phyloP scores from a whole-genome alignment of 2,888 invertebrate species.

The Himalopsyche kuldschensis region DNA sequence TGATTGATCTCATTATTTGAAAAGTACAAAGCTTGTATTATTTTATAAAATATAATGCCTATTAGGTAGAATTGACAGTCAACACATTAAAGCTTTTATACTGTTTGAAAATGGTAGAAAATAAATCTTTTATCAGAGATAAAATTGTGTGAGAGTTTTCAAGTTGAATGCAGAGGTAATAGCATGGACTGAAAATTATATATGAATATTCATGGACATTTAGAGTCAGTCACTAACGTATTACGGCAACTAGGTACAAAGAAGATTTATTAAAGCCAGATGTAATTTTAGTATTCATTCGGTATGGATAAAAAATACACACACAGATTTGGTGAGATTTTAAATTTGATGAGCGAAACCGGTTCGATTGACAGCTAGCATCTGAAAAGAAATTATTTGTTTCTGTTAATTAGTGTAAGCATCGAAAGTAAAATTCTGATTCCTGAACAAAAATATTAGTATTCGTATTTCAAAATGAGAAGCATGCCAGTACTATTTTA shows the following conservation, averaged over 20 bases:
- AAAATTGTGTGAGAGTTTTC: background rate
- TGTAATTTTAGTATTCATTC: background rate
- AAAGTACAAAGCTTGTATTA: no score
- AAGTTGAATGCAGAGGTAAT: background rate
- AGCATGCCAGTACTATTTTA: no score
- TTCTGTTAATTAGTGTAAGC: no score
- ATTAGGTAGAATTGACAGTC: no score
- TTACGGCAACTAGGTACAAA: background rate
- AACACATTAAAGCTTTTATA: background rate
- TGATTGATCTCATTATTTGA: no score
- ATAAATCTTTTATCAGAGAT: background rate
- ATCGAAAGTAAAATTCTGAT: no score
- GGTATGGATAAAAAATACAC: background rate
- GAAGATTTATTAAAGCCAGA: background rate
- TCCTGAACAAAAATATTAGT: no score
- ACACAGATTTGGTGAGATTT: background rate
- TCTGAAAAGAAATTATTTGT: no score
- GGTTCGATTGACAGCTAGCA: no score
- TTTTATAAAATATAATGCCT: background rate
- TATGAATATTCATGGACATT: constrained; percentile 4
- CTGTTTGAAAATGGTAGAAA: background rate
- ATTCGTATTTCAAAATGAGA: no score
- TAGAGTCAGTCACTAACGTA: background rate
- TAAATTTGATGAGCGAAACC: background rate
- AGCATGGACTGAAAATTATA: background rate